Evolutionary conservation across 1,140 invertebrate species (phyloP).

Genomic region (Saccostrea echinata): DNA sequence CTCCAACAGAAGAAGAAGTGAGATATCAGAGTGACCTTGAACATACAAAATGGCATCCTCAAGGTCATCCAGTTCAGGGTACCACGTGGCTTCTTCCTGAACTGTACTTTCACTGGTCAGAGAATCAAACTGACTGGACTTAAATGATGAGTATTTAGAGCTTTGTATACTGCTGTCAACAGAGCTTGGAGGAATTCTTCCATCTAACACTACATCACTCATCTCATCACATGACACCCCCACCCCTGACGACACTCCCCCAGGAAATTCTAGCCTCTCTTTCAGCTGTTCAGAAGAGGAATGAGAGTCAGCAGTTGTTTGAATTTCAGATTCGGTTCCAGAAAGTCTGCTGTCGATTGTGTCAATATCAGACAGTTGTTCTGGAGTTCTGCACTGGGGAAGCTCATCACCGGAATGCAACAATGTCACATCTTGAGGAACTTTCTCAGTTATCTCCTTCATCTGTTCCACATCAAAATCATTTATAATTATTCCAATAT

Average conservation of each 20-base stretch:
- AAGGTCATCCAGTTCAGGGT: conserved; percentile 49
- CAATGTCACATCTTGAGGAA: background rate
- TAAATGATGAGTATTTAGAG: conserved; percentile 1
- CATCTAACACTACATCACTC: conserved; percentile 3
- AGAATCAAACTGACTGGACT: conserved; percentile 38
- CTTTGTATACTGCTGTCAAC: background rate
- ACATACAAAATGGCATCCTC: conserved; percentile 65
- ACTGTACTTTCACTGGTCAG: conserved; percentile 19
- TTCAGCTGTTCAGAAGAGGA: conserved; percentile 8
- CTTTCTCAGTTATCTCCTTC: background rate
- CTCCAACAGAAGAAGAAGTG: conserved; percentile 67
- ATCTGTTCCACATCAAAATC: background rate
- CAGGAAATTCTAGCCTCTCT: background rate
- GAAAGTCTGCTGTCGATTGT: background rate
- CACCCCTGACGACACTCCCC: background rate
- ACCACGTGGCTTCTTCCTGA: conserved; percentile 18
- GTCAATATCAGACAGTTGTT: conserved; percentile 11
- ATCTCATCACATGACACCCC: conserved; percentile 29
- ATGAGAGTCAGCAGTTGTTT: conserved; percentile 17
- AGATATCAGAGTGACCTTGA: conserved; percentile 71
- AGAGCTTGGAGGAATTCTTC: background rate
- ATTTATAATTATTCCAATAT: background rate
- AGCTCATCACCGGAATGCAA: background rate
- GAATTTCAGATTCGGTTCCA: background rate
- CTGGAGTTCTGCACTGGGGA: background rate